Evolutionary conservation across 2,113 vertebrate genomes (phyloP).

Genomic region (Semicossyphus pulcher): DNA sequence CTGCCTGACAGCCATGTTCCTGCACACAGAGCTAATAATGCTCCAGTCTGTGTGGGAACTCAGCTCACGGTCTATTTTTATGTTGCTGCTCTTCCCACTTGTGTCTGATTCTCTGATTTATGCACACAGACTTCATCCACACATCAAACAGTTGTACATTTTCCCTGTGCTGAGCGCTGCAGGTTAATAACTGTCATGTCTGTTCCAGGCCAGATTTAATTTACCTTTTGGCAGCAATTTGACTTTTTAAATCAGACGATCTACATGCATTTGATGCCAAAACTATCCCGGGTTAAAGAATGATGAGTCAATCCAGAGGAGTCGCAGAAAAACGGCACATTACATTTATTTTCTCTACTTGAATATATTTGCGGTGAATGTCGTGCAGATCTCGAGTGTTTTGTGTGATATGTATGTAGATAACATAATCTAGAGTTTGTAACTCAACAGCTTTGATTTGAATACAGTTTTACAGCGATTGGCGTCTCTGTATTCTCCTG

Average conservation of each 20-base stretch:
- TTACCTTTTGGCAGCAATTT: conserved; percentile 72
- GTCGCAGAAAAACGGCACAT: conserved; percentile 49
- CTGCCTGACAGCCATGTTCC: conserved; percentile 28
- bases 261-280: conserved; percentile 61
- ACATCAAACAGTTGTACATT: conserved; percentile 51
- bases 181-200: conserved; percentile 68
- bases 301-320: conserved; percentile 72
- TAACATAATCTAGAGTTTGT: conserved; percentile 37
- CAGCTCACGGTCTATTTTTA: conserved; percentile 1
- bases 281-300: conserved; percentile 74
- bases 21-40: conserved; percentile 14
- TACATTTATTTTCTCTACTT: conserved; percentile 75
- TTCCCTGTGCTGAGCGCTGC: conserved; percentile 29
- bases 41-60: conserved; percentile 10
- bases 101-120: conserved; percentile 39
- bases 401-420: conserved; percentile 67
- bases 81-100: conserved; percentile 29
- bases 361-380: conserved; percentile 69
- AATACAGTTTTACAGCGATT: conserved; percentile 56
- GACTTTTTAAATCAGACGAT: conserved; percentile 72
- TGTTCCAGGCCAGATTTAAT: conserved; percentile 65
- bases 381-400: conserved; percentile 41
- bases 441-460: conserved; percentile 55
- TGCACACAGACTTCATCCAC: conserved; percentile 41
- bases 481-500: conserved; percentile 21